Evolutionary conservation across 1,140 invertebrate genomes (phyloP), one percentile per base, ranked within the genome.

Genomic region (Nasonia longicornis): DNA sequence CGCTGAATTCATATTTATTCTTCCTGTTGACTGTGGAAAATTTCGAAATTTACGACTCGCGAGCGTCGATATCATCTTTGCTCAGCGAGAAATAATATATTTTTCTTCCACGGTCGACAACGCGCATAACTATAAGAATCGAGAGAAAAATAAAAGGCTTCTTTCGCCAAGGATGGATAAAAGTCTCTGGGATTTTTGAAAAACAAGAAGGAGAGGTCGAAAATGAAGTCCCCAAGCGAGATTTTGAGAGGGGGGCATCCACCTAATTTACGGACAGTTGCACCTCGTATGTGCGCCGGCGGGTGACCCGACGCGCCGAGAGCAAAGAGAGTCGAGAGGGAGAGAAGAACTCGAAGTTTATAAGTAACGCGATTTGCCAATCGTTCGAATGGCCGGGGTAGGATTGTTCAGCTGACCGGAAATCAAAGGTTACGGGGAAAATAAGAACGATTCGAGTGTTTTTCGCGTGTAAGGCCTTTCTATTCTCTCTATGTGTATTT

Each of bases 351-450:
- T 35, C 31, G 35, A 38, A 64, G 3, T 58, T 29, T 63, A 26
- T 26, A 74, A 52, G 48, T 74, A 74, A 52, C 72, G 11, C 16
- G 72, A 74, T 74, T 74, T 73, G 26, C 71, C 22, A n/a, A 35
- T 14, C 67, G 20, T 70, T 35, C 29, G 29, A 35, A 38, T 35
- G 16, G 0, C 10, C 29, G 12, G 67, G 22, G 10, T 22, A 35
- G 3, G 31, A 70, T 70, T 31, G 67, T 16, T 14, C 31, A 35
- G 31, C 67, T 70, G 66, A 31, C 66, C 26, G 66, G n/a, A 71
- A 71, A 71, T 38, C 29, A 16, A 73, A 35, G 35, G n/a, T 20
- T 71, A 16, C 66, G 26, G 3, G 6, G 66, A 29, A 22, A 67
- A 38, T 20, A 70, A 42, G n/a, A 70, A 70, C 7, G 66, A 22